Conservation (phyloP, 2,113 vertebrate genomes). For the Pampusana beccarii region DNA sequence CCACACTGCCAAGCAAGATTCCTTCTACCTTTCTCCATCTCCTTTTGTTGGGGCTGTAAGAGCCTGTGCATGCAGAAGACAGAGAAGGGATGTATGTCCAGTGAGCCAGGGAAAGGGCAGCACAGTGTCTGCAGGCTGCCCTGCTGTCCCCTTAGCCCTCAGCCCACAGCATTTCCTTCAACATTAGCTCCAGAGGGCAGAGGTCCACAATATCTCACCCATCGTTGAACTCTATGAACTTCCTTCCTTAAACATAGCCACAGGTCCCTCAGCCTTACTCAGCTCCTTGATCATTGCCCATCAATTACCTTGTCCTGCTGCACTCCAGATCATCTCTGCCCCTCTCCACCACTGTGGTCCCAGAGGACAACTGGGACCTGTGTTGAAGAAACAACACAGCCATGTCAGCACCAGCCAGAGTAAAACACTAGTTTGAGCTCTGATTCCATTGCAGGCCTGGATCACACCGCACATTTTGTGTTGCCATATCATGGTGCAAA, state of each 20-base stretch:
- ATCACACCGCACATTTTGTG: neutral
- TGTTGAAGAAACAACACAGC: accelerated
- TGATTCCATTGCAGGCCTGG: neutral
- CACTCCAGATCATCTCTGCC: neutral
- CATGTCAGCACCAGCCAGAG: neutral
- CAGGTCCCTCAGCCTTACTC: neutral
- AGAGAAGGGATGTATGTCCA: neutral
- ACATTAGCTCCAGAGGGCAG: neutral
- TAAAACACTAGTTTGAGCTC: neutral
- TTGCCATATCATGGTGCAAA: neutral
- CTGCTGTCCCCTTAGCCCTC: accelerated
- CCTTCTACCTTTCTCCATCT: neutral
- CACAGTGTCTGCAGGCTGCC: neutral
- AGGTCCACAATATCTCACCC: neutral
- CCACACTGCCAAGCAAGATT: neutral
- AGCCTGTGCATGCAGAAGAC: accelerated
- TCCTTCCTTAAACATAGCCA: neutral
- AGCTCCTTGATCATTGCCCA: neutral
- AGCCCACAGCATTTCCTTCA: neutral
- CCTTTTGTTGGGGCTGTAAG: neutral
- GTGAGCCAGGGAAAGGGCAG: neutral
- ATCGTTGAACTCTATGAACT: neutral
- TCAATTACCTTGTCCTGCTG: neutral
- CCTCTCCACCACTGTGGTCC: neutral
- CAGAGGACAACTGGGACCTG: neutral